Evolutionary conservation across 2,888 invertebrate genomes (phyloP).

Genomic region (Micoletzkya japonica): DNA sequence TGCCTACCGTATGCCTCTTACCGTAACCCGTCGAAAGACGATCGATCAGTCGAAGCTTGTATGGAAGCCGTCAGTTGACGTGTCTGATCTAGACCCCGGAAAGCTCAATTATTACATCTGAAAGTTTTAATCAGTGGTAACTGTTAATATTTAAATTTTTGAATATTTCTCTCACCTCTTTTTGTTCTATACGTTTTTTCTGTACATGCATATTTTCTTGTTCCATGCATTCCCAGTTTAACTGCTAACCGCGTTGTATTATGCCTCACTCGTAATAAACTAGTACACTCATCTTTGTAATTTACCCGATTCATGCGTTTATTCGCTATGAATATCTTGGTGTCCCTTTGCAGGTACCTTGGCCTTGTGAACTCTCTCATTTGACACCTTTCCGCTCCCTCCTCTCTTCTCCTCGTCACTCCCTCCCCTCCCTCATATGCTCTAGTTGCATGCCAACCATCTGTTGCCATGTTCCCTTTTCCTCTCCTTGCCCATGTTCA

Average conservation of each 20-base stretch:
- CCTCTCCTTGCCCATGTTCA: too few relatives aligned
- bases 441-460: too few relatives aligned
- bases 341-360: neutral
- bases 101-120: conserved; percentile 40
- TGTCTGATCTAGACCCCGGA: conserved; percentile 33
- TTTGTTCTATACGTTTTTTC: neutral
- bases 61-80: conserved; percentile 35
- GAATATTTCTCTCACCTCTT: neutral
- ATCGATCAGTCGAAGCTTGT: conserved; percentile 32
- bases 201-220: neutral
- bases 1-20: conserved; percentile 42
- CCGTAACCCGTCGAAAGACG: conserved; percentile 32
- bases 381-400: neutral
- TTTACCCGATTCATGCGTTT: neutral
- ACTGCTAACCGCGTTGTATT: neutral
- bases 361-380: neutral
- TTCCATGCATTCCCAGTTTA: neutral
- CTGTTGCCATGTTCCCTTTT: conserved; percentile 22
- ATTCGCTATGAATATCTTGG: conserved; percentile 10
- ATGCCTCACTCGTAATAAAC: neutral
- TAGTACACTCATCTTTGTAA: neutral
- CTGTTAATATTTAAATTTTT: neutral
- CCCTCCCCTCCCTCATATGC: too few relatives aligned
- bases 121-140: neutral
- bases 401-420: too few relatives aligned